Base-by-base conservation (phyloP, 1,140 invertebrate genomes). In the Parapsyche elsis region DNA sequence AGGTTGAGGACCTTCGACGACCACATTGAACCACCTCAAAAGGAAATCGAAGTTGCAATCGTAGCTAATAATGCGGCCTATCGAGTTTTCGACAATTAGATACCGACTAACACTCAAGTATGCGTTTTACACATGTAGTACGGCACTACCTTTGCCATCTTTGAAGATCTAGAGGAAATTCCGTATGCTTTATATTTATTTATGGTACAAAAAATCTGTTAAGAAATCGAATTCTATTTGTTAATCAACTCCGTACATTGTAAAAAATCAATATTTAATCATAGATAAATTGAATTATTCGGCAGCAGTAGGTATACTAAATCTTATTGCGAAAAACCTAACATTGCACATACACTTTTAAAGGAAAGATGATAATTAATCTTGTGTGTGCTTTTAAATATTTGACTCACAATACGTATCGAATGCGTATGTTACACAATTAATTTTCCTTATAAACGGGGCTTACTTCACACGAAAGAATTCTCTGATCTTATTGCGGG, bases 81-180 rank as follows among this genome's bases (percentile, higher is more conserved):
- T 61, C 9, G 57, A 61, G 57, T 61, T 61, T 61, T 61, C 9
- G 57, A 61, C 57, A 61, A 61, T 61, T 61, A 21, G 30, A 38
- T 38, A 38, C n/a, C n/a, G n/a, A n/a, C 30, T 38, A 2, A 9
- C 57, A 19, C 57, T 61, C 19, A 16, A 16, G 16, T 19, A 53
- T 19, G 57, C 16, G 57, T 38, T 7, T 38, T 1, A 38, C 30
- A 38, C 30, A 38, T 38, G 30, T 38, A 38, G 1, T 21, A 61
- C 19, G 19, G 57, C 57, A 61, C 19, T 16, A 16, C 16, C 9
- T 61, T 61, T 61, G 9, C 16, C 57, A 19, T 61, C 16, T 61
- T 21, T 21, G 57, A 19, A 19, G 57, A 19, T 21, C 19, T 9
- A 19, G 7, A 16, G 57, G 16, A 61, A 21, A 61, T 61, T 61